phyloP scores from a whole-genome alignment of 2,797 vertebrate species.

The Tangara arthus region DNA sequence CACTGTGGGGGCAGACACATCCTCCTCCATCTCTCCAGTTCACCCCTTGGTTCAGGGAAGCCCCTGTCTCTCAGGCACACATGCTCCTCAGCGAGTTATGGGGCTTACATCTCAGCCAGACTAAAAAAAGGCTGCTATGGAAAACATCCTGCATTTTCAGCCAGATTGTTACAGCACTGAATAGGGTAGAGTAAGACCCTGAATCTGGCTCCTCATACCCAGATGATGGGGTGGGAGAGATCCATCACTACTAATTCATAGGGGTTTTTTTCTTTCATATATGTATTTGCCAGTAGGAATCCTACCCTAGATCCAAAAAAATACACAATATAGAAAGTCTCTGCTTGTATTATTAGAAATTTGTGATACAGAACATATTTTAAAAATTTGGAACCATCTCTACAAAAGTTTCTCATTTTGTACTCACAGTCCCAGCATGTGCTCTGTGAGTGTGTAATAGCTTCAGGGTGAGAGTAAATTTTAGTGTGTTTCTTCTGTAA shows the following conservation, averaged over 20 bases:
- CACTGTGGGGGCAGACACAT: not conserved
- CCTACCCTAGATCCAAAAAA: not conserved
- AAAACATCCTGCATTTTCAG: not conserved
- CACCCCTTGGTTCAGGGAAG: not conserved
- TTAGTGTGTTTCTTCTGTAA: not conserved
- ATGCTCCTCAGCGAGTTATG: fast-evolving
- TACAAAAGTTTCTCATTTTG: not conserved
- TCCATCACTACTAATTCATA: not conserved
- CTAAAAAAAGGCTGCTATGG: not conserved
- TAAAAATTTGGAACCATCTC: not conserved
- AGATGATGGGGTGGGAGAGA: not conserved
- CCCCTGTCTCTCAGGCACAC: not conserved
- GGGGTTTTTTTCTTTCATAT: not conserved
- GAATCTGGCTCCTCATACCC: not conserved
- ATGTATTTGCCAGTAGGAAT: not conserved
- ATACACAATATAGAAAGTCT: not conserved
- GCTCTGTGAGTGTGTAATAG: not conserved
- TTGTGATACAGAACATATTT: not conserved
- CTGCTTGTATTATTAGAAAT: not conserved
- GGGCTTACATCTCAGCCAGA: not conserved
- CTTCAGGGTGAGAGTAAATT: not conserved
- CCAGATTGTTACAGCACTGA: not conserved
- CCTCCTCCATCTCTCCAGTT: not conserved
- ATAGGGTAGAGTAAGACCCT: fast-evolving
- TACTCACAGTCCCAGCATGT: not conserved